These are phyloP conservation scores for Diorhabda carinulata DNA, from an alignment of 1,140 invertebrate species.

Conservation along the genomic window DNA sequence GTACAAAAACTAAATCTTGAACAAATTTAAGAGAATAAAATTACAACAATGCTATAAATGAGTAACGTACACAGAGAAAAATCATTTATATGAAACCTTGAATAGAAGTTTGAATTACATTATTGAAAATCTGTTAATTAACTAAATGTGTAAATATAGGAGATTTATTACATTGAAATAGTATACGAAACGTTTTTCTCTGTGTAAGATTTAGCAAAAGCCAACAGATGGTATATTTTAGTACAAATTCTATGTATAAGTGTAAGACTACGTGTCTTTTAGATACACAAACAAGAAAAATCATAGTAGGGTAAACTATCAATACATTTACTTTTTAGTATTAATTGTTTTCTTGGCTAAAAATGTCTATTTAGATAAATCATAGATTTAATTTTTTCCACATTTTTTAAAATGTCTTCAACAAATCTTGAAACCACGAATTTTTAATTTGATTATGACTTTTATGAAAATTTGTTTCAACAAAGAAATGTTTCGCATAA, in stretches of 20 bases:
- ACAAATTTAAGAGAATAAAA: constrained; percentile 16
- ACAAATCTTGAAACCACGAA: no score
- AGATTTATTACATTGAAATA: constrained; percentile 1
- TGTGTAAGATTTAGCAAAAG: neutral
- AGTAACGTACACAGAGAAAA: constrained; percentile 11
- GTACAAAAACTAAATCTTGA: constrained; percentile 24
- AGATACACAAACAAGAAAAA: constrained; percentile 1
- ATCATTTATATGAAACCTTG: no score
- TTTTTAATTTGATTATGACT: no score
- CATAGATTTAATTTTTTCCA: no score
- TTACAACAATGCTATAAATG: constrained; percentile 15
- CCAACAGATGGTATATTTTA: constrained; percentile 6
- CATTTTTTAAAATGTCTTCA: no score
- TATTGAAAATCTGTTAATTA: neutral
- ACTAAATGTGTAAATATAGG: neutral
- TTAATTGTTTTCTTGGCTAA: neutral
- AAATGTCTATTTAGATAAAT: no score
- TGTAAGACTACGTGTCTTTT: constrained; percentile 2
- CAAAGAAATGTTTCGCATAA: no score
- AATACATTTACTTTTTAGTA: neutral
- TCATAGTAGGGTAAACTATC: neutral
- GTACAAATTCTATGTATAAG: neutral
- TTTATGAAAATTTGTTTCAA: no score
- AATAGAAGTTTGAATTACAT: no score
- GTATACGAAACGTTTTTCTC: constrained; percentile 3